Base-by-base conservation (phyloP, 1,140 invertebrate genomes). In the Philaenus spumarius region DNA sequence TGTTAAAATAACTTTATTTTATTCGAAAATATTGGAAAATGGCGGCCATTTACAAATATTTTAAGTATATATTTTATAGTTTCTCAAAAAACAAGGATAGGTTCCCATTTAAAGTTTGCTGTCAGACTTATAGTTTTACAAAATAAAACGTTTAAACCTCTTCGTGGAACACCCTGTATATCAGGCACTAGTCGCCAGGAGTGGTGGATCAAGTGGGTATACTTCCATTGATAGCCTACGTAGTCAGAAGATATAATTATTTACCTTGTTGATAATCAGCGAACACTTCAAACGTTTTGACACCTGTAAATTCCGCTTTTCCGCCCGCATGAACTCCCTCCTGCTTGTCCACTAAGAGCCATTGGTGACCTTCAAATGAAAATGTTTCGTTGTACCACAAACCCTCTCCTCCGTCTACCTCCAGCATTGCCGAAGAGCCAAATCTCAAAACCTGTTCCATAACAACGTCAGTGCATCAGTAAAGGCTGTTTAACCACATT, bases 361-460 rank as follows among this genome's bases (percentile, higher is more conserved):
- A 90, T 66, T 95, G 93, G 70, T 95, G 92, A 0, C 93, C 91
- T 60, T 85, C 82, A 68, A 94, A 95, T 20, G 83, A 84, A 68
- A 94, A 93, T 0, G 93, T 93, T 72, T 97, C 93, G 70, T 96
- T 97, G 73, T 93, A 97, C 59, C 93, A 80, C 62, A 92, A 76
- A 0, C 95, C 95, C 77, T 98, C 95, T 2, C 95, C 95, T 11
- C 93, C 93, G 72, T 98, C 95, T 42, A 98, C 74, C 69, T 92
- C 90, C 45, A 98, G 72, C 12, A 87, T 93, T n/a, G 95, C 93
- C 6, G 93, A 90, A 34, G 90, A 93, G 26, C 95, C 95, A 64
- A 91, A 94, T 58, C 96, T 82, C 12, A 71, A 72, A 0, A 81
- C 79, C 62, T 72, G 53, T 14, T n/a, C 14, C 23, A 50, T n/a